phyloP scores from a whole-genome alignment of 2,888 invertebrate genomes.

The Macaria liturata region DNA sequence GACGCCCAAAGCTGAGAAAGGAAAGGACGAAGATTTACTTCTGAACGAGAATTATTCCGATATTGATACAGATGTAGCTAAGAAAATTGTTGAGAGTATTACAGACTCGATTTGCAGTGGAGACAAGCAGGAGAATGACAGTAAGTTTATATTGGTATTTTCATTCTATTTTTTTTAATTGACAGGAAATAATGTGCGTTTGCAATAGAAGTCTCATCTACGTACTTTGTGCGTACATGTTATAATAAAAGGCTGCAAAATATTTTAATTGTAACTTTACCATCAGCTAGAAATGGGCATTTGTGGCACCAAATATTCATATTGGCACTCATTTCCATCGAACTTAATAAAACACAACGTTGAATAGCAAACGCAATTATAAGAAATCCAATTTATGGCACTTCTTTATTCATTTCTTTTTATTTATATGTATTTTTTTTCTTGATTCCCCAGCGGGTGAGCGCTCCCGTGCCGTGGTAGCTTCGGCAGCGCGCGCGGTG shows the following conservation, averaged over 20 bases:
- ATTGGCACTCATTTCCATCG: too few species aligned
- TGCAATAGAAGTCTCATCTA: too few species aligned
- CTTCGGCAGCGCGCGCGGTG: slow-evolving; percentile 94
- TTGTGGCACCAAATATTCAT: too few species aligned
- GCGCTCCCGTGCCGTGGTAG: slow-evolving; percentile 93
- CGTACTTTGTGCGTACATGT: too few species aligned
- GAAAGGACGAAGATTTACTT: slow-evolving; percentile 63
- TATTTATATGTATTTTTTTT: background rate
- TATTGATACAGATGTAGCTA: slow-evolving; percentile 92
- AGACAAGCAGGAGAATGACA: slow-evolving; percentile 87
- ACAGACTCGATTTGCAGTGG: slow-evolving; percentile 90
- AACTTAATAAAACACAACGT: too few species aligned
- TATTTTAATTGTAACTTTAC: too few species aligned
- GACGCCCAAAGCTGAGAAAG: slow-evolving; percentile 44
- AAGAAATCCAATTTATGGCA: too few species aligned
- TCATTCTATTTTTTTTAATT: background rate
- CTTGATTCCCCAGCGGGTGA: slow-evolving; percentile 83
- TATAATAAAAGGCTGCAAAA: too few species aligned
- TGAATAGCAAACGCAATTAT: too few species aligned
- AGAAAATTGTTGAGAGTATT: slow-evolving; percentile 95
- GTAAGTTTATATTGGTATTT: slow-evolving; percentile 49
- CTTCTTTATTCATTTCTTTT: too few species aligned
- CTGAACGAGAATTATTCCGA: slow-evolving; percentile 77
- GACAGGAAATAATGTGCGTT: too few species aligned
- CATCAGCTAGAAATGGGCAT: too few species aligned